Percentiles rank a stretch among this genome's conserved stretches.
These are phyloP conservation scores for Pelochelys cantorii DNA, from an alignment of 2,797 vertebrate genomes.

Conservation along the genomic window DNA sequence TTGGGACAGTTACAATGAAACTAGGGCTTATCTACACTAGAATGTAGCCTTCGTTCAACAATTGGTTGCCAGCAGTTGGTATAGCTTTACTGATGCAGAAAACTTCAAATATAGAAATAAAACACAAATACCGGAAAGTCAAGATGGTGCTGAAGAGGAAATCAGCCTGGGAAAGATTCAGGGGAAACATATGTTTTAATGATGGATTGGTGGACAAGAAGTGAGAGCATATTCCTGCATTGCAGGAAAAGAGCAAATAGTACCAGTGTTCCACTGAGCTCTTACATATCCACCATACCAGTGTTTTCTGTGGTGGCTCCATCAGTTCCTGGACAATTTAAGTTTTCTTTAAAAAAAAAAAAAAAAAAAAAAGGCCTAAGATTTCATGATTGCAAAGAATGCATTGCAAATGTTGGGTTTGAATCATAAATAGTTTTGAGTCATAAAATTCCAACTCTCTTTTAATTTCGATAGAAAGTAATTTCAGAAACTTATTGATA, in stretches of 20 bases:
- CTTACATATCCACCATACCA: background rate
- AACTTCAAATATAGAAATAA: background rate
- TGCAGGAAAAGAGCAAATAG: background rate
- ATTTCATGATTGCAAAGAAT: background rate
- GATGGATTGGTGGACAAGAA: background rate
- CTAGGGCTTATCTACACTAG: too few relatives aligned
- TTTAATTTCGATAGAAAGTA: background rate
- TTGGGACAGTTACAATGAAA: too few relatives aligned
- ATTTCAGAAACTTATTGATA: background rate
- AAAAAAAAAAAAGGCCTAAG: background rate
- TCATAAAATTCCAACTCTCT: background rate
- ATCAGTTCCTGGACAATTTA: background rate
- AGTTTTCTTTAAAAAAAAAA: background rate
- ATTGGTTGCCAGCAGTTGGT: too few relatives aligned
- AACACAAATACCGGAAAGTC: background rate
- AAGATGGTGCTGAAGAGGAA: background rate
- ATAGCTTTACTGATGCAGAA: too few relatives aligned
- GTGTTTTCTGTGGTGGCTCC: background rate
- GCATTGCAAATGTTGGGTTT: background rate
- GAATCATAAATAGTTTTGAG: background rate
- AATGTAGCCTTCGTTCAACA: too few relatives aligned
- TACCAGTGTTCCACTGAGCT: accelerated
- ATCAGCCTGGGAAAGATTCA: background rate
- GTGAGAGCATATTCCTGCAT: too few relatives aligned
- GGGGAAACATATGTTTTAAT: background rate